A percentile compares a stretch with the other conserved stretches of the same genome.
Conservation (phyloP, 2,797 vertebrate species). For the Pseudocheirus occidentalis region DNA sequence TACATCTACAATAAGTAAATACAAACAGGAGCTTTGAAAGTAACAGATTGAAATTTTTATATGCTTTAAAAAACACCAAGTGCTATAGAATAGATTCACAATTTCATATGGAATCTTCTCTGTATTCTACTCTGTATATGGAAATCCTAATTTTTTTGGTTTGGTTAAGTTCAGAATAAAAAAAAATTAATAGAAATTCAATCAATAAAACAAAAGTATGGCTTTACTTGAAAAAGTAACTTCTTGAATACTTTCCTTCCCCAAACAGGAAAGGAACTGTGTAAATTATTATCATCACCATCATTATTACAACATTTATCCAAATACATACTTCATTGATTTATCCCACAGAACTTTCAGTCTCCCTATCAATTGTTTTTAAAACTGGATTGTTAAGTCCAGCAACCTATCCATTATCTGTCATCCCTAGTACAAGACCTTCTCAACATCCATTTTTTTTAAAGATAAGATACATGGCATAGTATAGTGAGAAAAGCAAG, state of each 20-base stretch:
- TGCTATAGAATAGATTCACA: neutral
- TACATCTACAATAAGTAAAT: neutral
- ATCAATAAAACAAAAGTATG: neutral
- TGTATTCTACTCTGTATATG: neutral
- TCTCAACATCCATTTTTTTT: neutral
- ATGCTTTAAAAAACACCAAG: neutral
- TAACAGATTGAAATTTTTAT: neutral
- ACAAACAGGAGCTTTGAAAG: neutral
- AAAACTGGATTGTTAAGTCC: neutral
- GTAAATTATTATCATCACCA: neutral
- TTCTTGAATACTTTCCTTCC: neutral
- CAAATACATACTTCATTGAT: neutral
- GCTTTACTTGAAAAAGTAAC: neutral
- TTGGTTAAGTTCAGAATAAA: neutral
- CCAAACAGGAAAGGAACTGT: neutral
- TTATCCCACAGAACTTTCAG: neutral
- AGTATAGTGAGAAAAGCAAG: neutral
- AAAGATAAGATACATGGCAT: neutral
- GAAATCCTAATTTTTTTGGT: neutral
- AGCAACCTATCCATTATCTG: neutral
- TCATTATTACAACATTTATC: neutral
- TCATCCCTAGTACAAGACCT: neutral
- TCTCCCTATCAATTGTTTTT: neutral
- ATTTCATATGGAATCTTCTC: neutral
- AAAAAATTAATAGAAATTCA: too few relatives aligned